Percentiles rank a stretch among this genome's conserved stretches.
Evolutionary conservation across 2,113 vertebrate genomes (phyloP).

Genomic region (Conger conger): DNA sequence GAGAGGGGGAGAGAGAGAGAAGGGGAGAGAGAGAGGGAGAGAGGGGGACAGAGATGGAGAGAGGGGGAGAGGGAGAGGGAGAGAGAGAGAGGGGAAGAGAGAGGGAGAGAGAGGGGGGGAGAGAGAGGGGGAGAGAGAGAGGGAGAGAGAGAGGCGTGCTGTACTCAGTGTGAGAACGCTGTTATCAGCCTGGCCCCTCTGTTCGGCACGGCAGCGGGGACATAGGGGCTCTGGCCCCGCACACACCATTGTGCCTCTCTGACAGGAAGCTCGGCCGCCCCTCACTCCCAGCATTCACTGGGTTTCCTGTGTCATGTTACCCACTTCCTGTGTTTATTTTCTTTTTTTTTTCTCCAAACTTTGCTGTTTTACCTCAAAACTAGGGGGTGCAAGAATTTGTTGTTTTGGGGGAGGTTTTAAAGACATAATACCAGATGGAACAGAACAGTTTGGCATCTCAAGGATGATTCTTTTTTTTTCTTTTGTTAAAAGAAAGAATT

Average conservation of each 20-base stretch:
- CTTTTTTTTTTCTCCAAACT: slow-evolving; percentile 57
- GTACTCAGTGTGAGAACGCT: slow-evolving; percentile 44
- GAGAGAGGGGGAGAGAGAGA: background rate
- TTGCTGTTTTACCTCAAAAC: background rate
- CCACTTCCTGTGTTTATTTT: slow-evolving; percentile 77
- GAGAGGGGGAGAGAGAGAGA: no score
- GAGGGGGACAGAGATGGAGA: no score
- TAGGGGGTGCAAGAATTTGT: background rate
- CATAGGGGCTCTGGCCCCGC: slow-evolving; percentile 63
- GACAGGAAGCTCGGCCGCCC: slow-evolving; percentile 67
- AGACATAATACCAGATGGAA: background rate
- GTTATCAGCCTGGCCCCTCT: slow-evolving; percentile 69
- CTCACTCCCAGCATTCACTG: slow-evolving; percentile 77
- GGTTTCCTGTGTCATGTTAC: slow-evolving; percentile 79
- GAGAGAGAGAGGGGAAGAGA: no score
- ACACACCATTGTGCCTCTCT: slow-evolving; percentile 72
- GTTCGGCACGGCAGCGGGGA: slow-evolving; percentile 62
- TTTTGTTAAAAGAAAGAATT: slow-evolving; percentile 57
- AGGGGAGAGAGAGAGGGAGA: no score
- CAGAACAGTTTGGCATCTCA: background rate
- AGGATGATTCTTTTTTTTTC: slow-evolving; percentile 26
- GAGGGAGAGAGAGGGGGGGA: background rate
- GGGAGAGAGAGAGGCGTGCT: slow-evolving; percentile 9
- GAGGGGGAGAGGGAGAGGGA: no score
- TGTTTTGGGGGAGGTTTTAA: no score